A percentile compares a stretch with the other conserved stretches of the same genome.
phyloP scores from a whole-genome alignment of 2,888 invertebrate species.

The Cerastoderma edule region DNA sequence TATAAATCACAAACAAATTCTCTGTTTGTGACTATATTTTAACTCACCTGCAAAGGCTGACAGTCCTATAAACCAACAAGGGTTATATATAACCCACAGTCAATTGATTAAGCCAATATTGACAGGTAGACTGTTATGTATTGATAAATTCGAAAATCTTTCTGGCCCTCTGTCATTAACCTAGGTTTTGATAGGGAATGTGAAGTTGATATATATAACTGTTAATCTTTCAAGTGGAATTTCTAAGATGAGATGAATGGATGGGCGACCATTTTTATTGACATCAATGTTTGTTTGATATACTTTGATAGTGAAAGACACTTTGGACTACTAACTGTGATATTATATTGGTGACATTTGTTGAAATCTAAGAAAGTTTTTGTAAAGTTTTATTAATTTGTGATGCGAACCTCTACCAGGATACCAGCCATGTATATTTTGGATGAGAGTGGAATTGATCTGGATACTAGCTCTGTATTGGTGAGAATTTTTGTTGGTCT shows the following conservation, averaged over 20 bases:
- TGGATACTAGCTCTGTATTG: background rate
- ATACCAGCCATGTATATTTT: no score
- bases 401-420: no score
- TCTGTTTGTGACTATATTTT: no score
- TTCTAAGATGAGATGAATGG: background rate
- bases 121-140: constrained; percentile 37
- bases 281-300: background rate
- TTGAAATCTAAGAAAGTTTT: no score
- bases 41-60: no score
- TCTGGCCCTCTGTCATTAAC: constrained; percentile 6
- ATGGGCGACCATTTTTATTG: background rate
- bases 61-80: background rate
- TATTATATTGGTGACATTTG: no score
- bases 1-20: no score
- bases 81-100: constrained; percentile 28
- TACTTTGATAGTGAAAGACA: no score
- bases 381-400: no score
- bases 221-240: constrained; percentile 13
- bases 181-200: background rate
- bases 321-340: no score
- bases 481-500: constrained; percentile 10
- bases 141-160: constrained; percentile 34
- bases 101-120: constrained; percentile 48
- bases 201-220: constrained; percentile 2
- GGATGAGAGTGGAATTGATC: constrained; percentile 6